Evolutionary conservation across 2,888 invertebrate genomes (phyloP).

Genomic region (Diarsia dahlii): DNA sequence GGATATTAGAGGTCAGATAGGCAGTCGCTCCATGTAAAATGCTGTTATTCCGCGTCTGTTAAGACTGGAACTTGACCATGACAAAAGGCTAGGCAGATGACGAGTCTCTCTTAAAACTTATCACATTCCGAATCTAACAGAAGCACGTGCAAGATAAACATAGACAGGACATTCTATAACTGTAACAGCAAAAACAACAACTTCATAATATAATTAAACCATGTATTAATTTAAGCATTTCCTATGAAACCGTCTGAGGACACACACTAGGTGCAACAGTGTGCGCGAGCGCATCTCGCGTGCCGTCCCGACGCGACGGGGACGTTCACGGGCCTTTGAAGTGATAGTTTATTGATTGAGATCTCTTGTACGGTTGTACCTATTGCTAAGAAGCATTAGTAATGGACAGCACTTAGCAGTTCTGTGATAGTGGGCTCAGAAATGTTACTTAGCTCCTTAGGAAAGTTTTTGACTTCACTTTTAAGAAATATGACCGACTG

Average conservation of each 20-base stretch:
- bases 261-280: slow-evolving; percentile 37
- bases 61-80: too few relatives aligned
- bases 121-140: background rate
- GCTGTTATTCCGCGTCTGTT: too few relatives aligned
- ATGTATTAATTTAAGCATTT: slow-evolving; percentile 46
- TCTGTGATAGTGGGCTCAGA: background rate
- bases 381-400: slow-evolving; percentile 14
- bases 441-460: background rate
- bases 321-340: slow-evolving; percentile 41
- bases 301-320: slow-evolving; percentile 17
- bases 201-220: background rate
- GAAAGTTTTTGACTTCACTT: too few relatives aligned
- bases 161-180: background rate
- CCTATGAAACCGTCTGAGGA: slow-evolving; percentile 36
- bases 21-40: too few relatives aligned
- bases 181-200: slow-evolving; percentile 10
- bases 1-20: too few relatives aligned
- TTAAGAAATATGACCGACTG: too few relatives aligned
- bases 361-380: slow-evolving; percentile 31
- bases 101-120: background rate
- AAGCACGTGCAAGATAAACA: slow-evolving; percentile 4
- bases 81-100: too few relatives aligned
- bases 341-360: slow-evolving; percentile 58
- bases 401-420: slow-evolving; percentile 23
- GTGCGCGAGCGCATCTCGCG: slow-evolving; percentile 7